A percentile compares a stretch with the other conserved stretches of the same genome.
These are phyloP conservation scores for Astyanax mexicanus DNA, from an alignment of 2,797 vertebrate species.

Conservation along the genomic window DNA sequence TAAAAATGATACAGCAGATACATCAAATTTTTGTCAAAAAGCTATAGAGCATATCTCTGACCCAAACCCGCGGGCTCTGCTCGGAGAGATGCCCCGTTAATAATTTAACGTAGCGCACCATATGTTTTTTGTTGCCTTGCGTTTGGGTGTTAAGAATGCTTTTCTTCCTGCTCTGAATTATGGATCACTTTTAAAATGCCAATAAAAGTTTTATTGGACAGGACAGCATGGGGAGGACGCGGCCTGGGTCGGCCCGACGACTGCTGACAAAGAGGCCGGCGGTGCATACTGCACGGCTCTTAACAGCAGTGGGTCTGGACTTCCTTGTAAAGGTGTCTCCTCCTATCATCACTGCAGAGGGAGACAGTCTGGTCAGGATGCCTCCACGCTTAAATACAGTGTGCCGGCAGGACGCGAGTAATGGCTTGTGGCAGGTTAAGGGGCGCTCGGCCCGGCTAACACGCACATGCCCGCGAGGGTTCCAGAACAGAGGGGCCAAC, in stretches of 20 bases:
- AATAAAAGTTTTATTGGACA: constrained; percentile 82
- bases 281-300: constrained; percentile 81
- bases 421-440: constrained; percentile 71
- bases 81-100: neutral
- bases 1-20: too few relatives aligned
- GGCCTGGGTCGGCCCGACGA: constrained; percentile 69
- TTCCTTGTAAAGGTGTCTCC: constrained; percentile 81
- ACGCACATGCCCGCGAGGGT: constrained; percentile 15
- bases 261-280: constrained; percentile 78
- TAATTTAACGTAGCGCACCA: constrained; percentile 55
- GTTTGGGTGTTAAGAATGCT: constrained; percentile 70
- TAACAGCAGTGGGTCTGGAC: constrained; percentile 75
- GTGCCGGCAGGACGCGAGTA: constrained; percentile 66
- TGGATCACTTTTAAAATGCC: constrained; percentile 80
- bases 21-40: neutral
- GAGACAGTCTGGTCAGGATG: constrained; percentile 74
- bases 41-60: too few relatives aligned
- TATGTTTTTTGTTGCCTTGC: constrained; percentile 70
- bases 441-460: constrained; percentile 52
- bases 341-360: constrained; percentile 71
- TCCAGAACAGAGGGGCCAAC: neutral
- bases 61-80: too few relatives aligned
- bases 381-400: constrained; percentile 69
- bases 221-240: constrained; percentile 69
- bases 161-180: constrained; percentile 79